Evolutionary conservation across 2,888 invertebrate species (phyloP).

Genomic region (Cheilosia soror): DNA sequence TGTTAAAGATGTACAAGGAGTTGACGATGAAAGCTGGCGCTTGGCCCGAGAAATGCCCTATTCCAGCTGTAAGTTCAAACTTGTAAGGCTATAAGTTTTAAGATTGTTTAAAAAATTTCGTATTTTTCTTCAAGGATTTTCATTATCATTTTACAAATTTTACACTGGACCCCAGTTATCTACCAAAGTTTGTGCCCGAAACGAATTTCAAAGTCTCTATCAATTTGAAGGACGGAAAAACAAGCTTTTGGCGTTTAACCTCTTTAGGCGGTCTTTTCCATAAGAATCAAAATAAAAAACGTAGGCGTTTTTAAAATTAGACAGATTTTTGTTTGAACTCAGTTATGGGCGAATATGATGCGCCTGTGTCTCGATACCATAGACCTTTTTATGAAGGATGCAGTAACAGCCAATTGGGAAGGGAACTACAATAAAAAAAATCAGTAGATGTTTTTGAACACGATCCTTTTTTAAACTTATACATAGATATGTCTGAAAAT

Average conservation of each 20-base stretch:
- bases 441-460: no score
- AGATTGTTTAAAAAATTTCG: not conserved
- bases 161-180: not conserved
- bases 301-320: not conserved
- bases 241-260: not conserved
- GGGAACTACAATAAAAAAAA: no score
- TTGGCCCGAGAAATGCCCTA: slow-evolving; percentile 23
- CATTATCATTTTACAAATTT: slow-evolving; percentile 13
- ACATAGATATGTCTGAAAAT: no score
- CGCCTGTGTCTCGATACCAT: no score
- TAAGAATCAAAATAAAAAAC: not conserved
- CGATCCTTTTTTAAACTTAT: no score
- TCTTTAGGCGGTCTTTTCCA: not conserved
- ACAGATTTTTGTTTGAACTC: no score
- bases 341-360: no score
- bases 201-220: slow-evolving; percentile 8
- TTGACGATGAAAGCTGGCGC: not conserved
- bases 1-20: slow-evolving; percentile 11
- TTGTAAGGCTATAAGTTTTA: no score
- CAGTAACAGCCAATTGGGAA: no score
- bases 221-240: not conserved
- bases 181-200: slow-evolving; percentile 23
- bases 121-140: slow-evolving; percentile 23
- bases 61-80: slow-evolving; percentile 8
- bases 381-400: no score